Base-by-base conservation (phyloP, 1,140 invertebrate species). In the Bathynomus jamesi region DNA sequence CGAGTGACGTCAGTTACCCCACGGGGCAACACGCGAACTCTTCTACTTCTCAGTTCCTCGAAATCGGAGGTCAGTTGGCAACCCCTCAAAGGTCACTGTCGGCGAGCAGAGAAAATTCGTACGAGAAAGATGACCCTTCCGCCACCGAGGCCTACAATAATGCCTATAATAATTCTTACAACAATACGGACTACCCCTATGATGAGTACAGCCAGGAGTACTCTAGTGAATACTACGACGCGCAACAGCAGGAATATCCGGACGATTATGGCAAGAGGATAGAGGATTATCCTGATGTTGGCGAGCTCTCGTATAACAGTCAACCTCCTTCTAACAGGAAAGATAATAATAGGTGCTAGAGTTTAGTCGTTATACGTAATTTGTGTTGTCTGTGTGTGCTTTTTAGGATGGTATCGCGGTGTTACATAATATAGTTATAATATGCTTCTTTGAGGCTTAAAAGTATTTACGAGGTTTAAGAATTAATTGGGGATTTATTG, bases 1-100 rank as follows among this genome's bases (percentile, higher is more conserved):
- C 95, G 30, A 94, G 92, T 69, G 95, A 98, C 84, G 87, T 96
- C 78, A 97, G 95, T 85, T 97, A 93, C 84, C 95, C 95, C 53
- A 89, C 95, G 72, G 92, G 89, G 60, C 90, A 92, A 80, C 76
- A 77, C 67, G 86, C 91, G 64, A 94, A 94, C 82, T 91, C 90
- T 79, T 92, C 91, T 28, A 90, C 90, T 7, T 93, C 91, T 27
- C 91, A 93, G 82, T 94, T 92, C 81, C 85, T 89, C 65, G 86
- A 85, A 28, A 89, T 88, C 27, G 40, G 40, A 17, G 90, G 90
- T 31, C 88, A 91, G 80, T 86, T 91, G 81, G 85, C 87, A 80
- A 92, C 89, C 65, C 90, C 90, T 78, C 89, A 91, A 83, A 84
- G 89, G 73, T 91, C 90, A 72, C 83, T 91, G 76, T 89, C 91